Conservation (phyloP, 1,140 invertebrate genomes). For the Anastatus disparis region DNA sequence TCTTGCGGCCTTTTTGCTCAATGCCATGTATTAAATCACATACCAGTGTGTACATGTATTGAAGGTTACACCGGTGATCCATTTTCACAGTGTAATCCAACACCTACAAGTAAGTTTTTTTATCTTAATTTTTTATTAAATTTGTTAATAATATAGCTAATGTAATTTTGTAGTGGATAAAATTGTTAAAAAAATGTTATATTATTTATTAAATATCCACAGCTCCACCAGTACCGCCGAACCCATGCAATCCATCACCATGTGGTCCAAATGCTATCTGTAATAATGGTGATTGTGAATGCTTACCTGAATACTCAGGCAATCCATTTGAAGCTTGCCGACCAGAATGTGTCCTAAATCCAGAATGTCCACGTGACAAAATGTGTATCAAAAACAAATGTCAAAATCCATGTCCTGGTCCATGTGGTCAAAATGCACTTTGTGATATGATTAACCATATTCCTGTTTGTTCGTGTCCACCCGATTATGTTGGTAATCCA, state of each 20-base stretch:
- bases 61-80: conserved; percentile 81
- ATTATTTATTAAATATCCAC: background rate
- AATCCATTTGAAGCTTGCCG: conserved; percentile 84
- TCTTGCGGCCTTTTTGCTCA: conserved; percentile 80
- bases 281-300: conserved; percentile 75
- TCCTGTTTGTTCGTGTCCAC: conserved; percentile 80
- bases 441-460: conserved; percentile 88
- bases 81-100: conserved; percentile 74
- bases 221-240: conserved; percentile 60
- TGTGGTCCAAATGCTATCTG: conserved; percentile 84
- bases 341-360: conserved; percentile 83
- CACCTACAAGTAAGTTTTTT: conserved; percentile 59
- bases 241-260: conserved; percentile 81
- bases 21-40: conserved; percentile 79
- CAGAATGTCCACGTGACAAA: conserved; percentile 83
- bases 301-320: conserved; percentile 77
- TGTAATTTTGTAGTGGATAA: no score
- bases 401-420: conserved; percentile 81
- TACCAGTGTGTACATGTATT: conserved; percentile 79
- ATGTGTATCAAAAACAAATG: conserved; percentile 86
- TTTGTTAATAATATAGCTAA: background rate
- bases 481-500: conserved; percentile 82
- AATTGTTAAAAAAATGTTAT: background rate
- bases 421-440: conserved; percentile 84
- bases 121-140: background rate